Evolutionary conservation across 2,888 invertebrate species (phyloP), one percentile per base, ranked within the genome.

Genomic region (Cyrtodaria siliqua): DNA sequence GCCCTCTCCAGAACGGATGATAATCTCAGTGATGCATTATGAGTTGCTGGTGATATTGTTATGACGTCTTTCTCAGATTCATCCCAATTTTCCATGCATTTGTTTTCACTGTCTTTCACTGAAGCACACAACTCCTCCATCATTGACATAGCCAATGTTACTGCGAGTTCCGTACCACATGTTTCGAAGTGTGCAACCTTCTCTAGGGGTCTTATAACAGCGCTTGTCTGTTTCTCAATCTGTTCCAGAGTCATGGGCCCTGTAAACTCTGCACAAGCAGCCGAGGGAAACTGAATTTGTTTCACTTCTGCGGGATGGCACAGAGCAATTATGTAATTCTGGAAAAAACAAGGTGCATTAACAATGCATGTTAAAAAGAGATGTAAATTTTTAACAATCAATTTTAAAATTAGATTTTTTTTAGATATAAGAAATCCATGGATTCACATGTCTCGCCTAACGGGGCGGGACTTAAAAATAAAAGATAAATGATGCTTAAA

Each of bases 141-240:
- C 20, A 86, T 76, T 6, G 91, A 90, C 63, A 88, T 72, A n/a
- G 91, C 91, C 20, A 91, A 63, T 12, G 88, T 88, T 9, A 91
- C 89, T 3, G 87, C 85, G 12, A 89, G 66, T 24, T 87, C 86
- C 40, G 85, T 73, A 3, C 91, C 90, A 38, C 73, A 70, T 18
- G 90, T 87, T 71, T 80, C 71, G 26, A 89, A 71, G 42, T 82
- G 50, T 8, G 64, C 76, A 42, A 79, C 67, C n/a, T 81, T 70
- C 27, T 71, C 64, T 9, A 60, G 26, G 8, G 81, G 72, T 60
- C 79, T 74, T 20, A 87, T 82, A 9, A 84, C 82, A 20, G 85
- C 84, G 66, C 82, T 74, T 33, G 84, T 87, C 61, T 86, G 80
- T 60, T 83, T 84, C 70, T 90, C 90, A 27, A 90, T 83, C 18